These are phyloP conservation scores for Caenorhabditis elegans DNA, from an alignment of 1,140 invertebrate genomes.

Conservation along the genomic window WBcel235 BX284606.5:6784001-6784500, in stretches of 20 bases:
- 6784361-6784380: neutral
- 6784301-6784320: neutral
- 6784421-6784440: slow-evolving; percentile 19
- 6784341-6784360: too few species aligned
- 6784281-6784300: too few species aligned
- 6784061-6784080: neutral
- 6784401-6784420: neutral
- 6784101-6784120: neutral
- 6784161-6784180: neutral
- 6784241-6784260: too few species aligned
- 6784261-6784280: too few species aligned
- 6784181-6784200: neutral
- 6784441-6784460: neutral
- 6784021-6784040: neutral
- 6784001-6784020: neutral
- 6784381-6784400: neutral
- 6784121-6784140: neutral
- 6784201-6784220: neutral
- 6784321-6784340: too few species aligned
- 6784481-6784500: neutral
- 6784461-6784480: neutral
- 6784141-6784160: neutral
- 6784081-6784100: neutral
- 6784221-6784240: too few species aligned
- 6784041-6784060: neutral